These are phyloP conservation scores for Zaprionus bogoriensis DNA, from an alignment of 2,888 invertebrate genomes.

Conservation along the genomic window DNA sequence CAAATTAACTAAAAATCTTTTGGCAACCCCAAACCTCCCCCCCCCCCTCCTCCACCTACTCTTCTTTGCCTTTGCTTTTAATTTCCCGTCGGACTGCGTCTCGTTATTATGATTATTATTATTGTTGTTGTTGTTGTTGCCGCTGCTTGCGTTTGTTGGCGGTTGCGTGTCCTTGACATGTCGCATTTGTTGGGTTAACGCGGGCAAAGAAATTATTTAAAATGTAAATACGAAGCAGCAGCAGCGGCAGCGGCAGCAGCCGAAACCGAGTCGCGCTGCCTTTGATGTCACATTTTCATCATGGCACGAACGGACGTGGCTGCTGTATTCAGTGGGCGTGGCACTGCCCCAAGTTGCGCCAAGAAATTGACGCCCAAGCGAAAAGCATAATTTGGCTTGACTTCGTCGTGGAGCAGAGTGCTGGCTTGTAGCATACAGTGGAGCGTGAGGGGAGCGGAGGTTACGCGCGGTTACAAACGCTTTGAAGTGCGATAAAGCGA, in stretches of 20 bases:
- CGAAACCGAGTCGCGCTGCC: neutral
- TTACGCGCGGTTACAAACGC: too few relatives aligned
- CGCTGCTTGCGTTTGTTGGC: neutral
- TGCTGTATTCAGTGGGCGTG: neutral
- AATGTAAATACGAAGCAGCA: slow-evolving; percentile 31
- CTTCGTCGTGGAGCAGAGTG: slow-evolving; percentile 3
- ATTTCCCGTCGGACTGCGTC: slow-evolving; percentile 29
- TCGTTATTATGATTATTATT: slow-evolving; percentile 6
- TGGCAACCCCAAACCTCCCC: neutral
- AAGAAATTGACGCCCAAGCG: slow-evolving; percentile 33
- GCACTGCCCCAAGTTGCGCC: neutral
- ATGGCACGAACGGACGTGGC: slow-evolving; percentile 9
- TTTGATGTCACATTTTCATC: slow-evolving; percentile 12
- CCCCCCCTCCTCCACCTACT: neutral
- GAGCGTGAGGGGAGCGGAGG: too few relatives aligned
- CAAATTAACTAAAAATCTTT: slow-evolving; percentile 35
- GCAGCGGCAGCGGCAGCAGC: too few relatives aligned
- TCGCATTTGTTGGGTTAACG: slow-evolving; percentile 25
- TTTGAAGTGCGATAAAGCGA: slow-evolving; percentile 44
- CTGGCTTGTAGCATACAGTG: too few relatives aligned
- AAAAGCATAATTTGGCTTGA: slow-evolving; percentile 40
- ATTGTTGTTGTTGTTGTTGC: slow-evolving; percentile 3
- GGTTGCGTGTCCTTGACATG: slow-evolving; percentile 43
- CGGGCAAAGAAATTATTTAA: slow-evolving; percentile 23
- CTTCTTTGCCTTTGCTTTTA: slow-evolving; percentile 17